phyloP scores from a whole-genome alignment of 2,888 invertebrate species.

The Nemoura dubitans region DNA sequence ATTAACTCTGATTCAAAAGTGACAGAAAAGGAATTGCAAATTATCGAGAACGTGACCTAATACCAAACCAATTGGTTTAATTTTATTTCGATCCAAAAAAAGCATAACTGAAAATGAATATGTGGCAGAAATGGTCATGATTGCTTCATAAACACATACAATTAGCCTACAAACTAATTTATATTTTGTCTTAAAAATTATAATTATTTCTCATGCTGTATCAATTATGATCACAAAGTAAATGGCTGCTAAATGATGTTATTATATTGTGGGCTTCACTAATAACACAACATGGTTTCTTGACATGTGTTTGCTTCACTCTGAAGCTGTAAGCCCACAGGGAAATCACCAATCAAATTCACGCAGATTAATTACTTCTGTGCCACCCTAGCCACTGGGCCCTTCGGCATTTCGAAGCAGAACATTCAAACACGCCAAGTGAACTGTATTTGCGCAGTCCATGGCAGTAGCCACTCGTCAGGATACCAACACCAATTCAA shows the following conservation, averaged over 20 bases:
- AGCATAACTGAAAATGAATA: background rate
- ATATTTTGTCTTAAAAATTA: background rate
- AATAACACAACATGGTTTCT: background rate
- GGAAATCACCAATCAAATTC: background rate
- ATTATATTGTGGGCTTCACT: background rate
- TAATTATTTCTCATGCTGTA: background rate
- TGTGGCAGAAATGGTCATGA: background rate
- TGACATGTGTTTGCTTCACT: background rate
- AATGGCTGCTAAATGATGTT: background rate
- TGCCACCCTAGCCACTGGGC: background rate
- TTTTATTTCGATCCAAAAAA: background rate
- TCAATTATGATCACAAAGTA: background rate
- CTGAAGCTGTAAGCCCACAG: background rate
- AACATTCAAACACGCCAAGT: background rate
- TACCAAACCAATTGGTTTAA: background rate
- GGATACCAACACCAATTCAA: background rate
- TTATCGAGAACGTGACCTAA: slow-evolving; percentile 12
- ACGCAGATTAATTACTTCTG: background rate
- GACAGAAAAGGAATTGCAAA: background rate
- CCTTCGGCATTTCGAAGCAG: too few relatives aligned
- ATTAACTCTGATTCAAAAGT: background rate
- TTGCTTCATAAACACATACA: background rate
- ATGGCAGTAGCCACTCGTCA: background rate
- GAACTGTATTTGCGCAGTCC: background rate
- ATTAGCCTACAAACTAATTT: background rate